Evolutionary conservation across 2,113 vertebrate species (phyloP).

Genomic region (Poicephalus gulielmi): DNA sequence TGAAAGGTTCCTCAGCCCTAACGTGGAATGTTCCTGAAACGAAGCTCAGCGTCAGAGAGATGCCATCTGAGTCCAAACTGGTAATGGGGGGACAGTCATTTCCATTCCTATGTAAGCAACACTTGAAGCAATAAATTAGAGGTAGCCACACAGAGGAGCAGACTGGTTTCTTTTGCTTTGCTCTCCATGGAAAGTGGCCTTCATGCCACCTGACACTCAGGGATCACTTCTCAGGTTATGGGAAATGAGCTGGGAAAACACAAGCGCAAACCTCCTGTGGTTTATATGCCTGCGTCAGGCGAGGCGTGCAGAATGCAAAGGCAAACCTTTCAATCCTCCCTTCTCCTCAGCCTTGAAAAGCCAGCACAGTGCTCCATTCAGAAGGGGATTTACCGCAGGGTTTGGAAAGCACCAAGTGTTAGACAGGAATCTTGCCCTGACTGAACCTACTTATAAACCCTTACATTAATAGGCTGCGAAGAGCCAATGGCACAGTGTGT

Average conservation of each 20-base stretch:
- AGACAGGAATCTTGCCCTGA: conserved; percentile 54
- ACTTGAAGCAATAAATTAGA: conserved; percentile 24
- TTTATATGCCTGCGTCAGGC: conserved; percentile 49
- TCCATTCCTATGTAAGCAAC: not conserved
- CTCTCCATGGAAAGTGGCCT: conserved; percentile 26
- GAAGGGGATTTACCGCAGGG: conserved; percentile 54
- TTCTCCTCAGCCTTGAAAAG: conserved; percentile 49
- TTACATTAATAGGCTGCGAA: not conserved
- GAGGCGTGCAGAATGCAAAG: conserved; percentile 55
- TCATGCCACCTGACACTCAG: conserved; percentile 46
- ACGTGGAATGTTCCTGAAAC: not conserved
- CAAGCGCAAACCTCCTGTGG: conserved; percentile 60
- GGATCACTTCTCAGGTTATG: conserved; percentile 62
- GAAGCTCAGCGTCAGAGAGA: not conserved
- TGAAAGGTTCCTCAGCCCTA: not conserved
- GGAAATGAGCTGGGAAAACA: conserved; percentile 67
- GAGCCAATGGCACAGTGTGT: not conserved
- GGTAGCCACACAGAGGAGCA: not conserved
- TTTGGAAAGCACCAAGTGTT: conserved; percentile 45
- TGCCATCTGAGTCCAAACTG: not conserved
- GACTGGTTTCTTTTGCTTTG: conserved; percentile 19
- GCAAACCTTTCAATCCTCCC: conserved; percentile 53
- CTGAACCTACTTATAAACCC: conserved; percentile 39
- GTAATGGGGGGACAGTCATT: not conserved
- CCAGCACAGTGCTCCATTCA: conserved; percentile 66